A percentile compares a stretch with the other conserved stretches of the same genome.
Evolutionary conservation across 1,140 invertebrate genomes (phyloP).

Genomic region (Chrysomallon squamiferum): DNA sequence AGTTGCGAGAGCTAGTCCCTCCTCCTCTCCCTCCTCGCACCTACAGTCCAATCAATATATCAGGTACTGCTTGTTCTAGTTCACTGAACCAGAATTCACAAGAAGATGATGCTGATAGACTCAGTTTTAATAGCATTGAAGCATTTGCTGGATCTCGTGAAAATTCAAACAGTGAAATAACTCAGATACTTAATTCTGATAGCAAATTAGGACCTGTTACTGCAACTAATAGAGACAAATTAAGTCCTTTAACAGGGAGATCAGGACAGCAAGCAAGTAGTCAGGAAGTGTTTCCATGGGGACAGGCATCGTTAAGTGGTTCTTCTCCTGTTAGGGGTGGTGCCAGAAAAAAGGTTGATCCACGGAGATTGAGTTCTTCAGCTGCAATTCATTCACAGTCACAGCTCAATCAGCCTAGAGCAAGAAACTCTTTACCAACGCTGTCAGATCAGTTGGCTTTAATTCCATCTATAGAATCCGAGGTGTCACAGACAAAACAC

Average conservation of each 20-base stretch:
- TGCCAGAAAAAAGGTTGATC: neutral
- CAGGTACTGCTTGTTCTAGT: constrained; percentile 17
- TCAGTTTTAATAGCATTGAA: constrained; percentile 48
- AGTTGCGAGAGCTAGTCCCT: constrained; percentile 24
- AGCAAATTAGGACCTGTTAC: neutral
- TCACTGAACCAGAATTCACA: constrained; percentile 11
- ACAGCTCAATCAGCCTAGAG: neutral
- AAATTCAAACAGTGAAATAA: constrained; percentile 25
- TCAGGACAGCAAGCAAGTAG: neutral
- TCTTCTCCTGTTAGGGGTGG: neutral
- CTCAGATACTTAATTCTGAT: constrained; percentile 5
- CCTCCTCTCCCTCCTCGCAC: constrained; percentile 54
- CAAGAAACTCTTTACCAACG: constrained; percentile 6
- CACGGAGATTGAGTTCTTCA: neutral
- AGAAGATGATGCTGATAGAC: constrained; percentile 32
- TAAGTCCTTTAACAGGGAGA: neutral
- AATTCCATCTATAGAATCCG: constrained; percentile 31
- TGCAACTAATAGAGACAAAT: neutral
- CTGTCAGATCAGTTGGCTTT: constrained; percentile 22
- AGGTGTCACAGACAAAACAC: constrained; percentile 6
- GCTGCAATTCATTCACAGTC: neutral
- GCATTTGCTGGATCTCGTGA: constrained; percentile 42
- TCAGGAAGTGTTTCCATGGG: constrained; percentile 29
- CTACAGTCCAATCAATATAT: constrained; percentile 50
- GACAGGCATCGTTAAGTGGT: neutral